phyloP scores from a whole-genome alignment of 2,797 vertebrate species.

The Acropternis orthonyx region DNA sequence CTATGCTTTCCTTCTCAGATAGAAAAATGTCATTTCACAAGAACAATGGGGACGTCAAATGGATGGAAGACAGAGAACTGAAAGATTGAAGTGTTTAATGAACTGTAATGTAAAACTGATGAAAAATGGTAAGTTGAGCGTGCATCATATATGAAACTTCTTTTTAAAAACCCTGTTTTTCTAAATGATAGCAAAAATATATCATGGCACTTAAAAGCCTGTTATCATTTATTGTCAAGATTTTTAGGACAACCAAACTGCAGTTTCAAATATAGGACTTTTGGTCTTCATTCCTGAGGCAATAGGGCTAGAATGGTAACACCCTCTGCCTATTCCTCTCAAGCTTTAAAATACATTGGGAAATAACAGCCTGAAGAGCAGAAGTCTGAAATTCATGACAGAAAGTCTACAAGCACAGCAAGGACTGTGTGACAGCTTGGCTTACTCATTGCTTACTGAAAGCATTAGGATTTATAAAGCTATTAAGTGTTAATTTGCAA shows the following conservation, averaged over 20 bases:
- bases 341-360: neutral
- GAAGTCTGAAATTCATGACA: neutral
- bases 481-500: neutral
- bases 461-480: neutral
- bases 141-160: neutral
- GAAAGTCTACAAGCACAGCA: neutral
- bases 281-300: neutral
- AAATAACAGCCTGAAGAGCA: neutral
- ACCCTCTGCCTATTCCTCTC: neutral
- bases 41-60: neutral
- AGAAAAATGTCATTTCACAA: neutral
- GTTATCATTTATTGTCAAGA: neutral
- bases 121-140: constrained; percentile 18
- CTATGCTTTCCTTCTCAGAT: neutral
- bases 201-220: neutral
- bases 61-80: constrained; percentile 25
- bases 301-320: neutral
- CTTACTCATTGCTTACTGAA: neutral
- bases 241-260: neutral
- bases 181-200: constrained; percentile 4
- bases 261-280: neutral
- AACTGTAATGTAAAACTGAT: constrained; percentile 19
- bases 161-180: constrained; percentile 21
- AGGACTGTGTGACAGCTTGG: neutral
- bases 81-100: neutral